Base-by-base conservation (phyloP, 2,113 vertebrate genomes). In the Platichthys flesus region DNA sequence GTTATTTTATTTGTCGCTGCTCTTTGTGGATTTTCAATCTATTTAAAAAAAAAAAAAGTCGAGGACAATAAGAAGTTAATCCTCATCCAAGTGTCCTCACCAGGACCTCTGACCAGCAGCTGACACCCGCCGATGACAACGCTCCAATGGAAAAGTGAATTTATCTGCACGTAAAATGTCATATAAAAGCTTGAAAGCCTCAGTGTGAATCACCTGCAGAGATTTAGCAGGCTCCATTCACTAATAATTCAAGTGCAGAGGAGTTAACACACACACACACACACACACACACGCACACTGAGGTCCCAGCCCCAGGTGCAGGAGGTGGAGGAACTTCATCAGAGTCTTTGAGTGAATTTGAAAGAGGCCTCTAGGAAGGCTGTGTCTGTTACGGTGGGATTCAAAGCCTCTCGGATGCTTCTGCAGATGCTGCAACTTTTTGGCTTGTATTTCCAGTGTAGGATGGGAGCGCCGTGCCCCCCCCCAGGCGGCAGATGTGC, bases 241-340 rank as follows among this genome's bases (percentile, higher is more conserved):
- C 63, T 67, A 66, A 74, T 88, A 76, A 77, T 75, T 71, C n/a
- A 78, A 71, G 60, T 55, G 55, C 35, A 16, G n/a, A 68, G 57
- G 58, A 74, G 67, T 37, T 24, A 13, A 40, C 37, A 61, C 57
- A 31, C 15, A n/a, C 37, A 40, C 37, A 40, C 37, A 40, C 37
- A 40, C 37, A 40, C 37, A 12, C 10, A 0, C 37, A 40, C 37
- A 40, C 8, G 2, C 37, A 40, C 40, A 12, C 40, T 78, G 16
- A 73, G 57, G 7, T 74, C 57, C 70, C 47, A 37, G 76, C 68
- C 71, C 61, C 6, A 58, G 72, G 82, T 79, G 71, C 21, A 60
- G 58, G 35, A 83, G 77, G 47, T 57, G 21, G 52, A 24, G 62
- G 47, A 26, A 79, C 76, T 72, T 80, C 57, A 74, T 67, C 61